These are phyloP conservation scores for Mellivora capensis DNA, from an alignment of 2,113 vertebrate genomes.

Conservation along the genomic window DNA sequence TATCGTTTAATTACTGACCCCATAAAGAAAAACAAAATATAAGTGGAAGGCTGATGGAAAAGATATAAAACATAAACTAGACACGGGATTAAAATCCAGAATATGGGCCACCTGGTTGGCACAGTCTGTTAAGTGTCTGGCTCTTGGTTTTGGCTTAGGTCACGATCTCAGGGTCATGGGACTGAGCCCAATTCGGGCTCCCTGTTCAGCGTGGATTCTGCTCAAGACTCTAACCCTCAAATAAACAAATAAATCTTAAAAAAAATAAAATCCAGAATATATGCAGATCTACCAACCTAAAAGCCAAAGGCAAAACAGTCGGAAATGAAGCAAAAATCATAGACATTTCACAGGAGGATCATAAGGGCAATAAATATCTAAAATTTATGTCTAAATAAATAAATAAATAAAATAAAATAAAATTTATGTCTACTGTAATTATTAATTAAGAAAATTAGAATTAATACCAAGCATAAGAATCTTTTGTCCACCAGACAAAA, in stretches of 20 bases:
- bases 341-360: neutral
- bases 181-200: neutral
- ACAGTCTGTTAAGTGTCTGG: neutral
- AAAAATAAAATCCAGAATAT: neutral
- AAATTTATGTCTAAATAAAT: neutral
- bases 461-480: neutral
- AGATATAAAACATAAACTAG: neutral
- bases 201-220: neutral
- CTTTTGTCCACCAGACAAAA: neutral
- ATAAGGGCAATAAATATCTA: neutral
- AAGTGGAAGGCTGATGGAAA: neutral
- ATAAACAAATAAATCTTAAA: neutral
- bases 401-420: no score
- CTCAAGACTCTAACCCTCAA: neutral
- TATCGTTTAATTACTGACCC: neutral
- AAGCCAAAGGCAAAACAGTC: neutral
- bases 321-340: neutral
- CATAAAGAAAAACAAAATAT: neutral
- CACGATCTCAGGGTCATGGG: neutral
- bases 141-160: neutral
- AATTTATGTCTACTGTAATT: neutral
- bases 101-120: neutral
- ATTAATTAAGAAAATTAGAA: neutral
- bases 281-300: neutral
- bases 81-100: neutral